A percentile compares a stretch with the other conserved stretches of the same genome.
These are phyloP conservation scores for Solenopsis invicta DNA, from an alignment of 1,140 invertebrate species.

Conservation along the genomic window DNA sequence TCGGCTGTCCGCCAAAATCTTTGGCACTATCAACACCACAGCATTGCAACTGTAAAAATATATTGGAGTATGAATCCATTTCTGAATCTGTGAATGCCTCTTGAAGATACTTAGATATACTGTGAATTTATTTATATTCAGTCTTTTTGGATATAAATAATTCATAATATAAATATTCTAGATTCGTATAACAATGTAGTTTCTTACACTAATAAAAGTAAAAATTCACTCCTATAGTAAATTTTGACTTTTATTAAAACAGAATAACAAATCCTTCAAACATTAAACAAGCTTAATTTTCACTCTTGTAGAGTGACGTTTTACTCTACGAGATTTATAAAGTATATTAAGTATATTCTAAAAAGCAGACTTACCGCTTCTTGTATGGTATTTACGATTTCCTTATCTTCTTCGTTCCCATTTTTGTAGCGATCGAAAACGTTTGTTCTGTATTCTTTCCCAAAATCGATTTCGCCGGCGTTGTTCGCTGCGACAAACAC, in stretches of 20 bases:
- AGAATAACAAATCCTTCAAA: too few species aligned
- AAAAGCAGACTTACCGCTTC: constrained; percentile 84
- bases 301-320: background rate
- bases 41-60: constrained; percentile 88
- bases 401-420: constrained; percentile 63
- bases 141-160: background rate
- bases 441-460: constrained; percentile 64
- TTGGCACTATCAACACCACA: constrained; percentile 87
- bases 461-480: constrained; percentile 78
- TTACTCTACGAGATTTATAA: too few species aligned
- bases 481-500: constrained; percentile 85
- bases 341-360: background rate
- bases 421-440: constrained; percentile 84
- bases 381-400: constrained; percentile 87
- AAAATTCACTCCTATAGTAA: too few species aligned
- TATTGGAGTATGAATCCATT: background rate
- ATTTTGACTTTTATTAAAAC: too few species aligned
- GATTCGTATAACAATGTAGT: background rate
- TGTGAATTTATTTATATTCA: background rate
- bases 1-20: background rate
- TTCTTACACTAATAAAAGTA: too few species aligned
- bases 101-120: background rate
- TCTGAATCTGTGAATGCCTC: background rate
- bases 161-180: background rate
- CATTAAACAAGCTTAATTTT: too few species aligned